Evolutionary conservation across 37 sponge, comb jelly and placozoan species (phyloP), one percentile per base, ranked within the genome.

Genomic region (Hormiphora californensis): DNA sequence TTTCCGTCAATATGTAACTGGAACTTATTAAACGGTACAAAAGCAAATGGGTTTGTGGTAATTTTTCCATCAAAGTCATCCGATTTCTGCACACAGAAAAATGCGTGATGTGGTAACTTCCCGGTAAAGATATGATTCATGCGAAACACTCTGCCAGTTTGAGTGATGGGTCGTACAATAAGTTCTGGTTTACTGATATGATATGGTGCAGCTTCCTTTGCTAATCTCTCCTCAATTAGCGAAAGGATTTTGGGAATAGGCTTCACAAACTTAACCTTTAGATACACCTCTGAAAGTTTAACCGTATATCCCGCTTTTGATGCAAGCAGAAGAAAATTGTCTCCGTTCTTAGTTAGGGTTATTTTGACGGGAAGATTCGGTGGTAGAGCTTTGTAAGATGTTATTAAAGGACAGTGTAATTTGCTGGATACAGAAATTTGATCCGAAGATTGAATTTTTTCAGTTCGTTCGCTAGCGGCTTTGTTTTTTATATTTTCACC

Each of bases 151-250:
- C 68, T 4, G 1, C 68, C 68, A 25, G 12, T 17, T 28, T 65
- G 39, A 21, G 68, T 17, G 12, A 65, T 25, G 17, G 68, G 68
- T 32, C 25, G 31, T 8, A 65, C 17, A 5, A 65, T 65, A 17
- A 65, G 12, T 65, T 65, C 68, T 7, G 68, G 68, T 32, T 35
- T 65, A 21, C 38, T 65, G 3, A 65, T 25, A 35, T 65, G 35
- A 39, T 65, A 65, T 8, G 68, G 39, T 36, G 68, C 68, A 17
- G 68, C 27, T 35, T 65, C 68, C 21, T 32, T 65, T 39, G 36
- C 32, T 32, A 65, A 65, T 1, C 68, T 36, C 21, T 65, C 68
- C 19, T 65, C 68, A 65, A 65, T 65, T 7, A 65, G 68, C 9
- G 68, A 65, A 4, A 65, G 39, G 34, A 65, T 7, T 12, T 36